These are phyloP conservation scores for Halcyon badia DNA, from an alignment of 2,797 vertebrate species.

Conservation along the genomic window DNA sequence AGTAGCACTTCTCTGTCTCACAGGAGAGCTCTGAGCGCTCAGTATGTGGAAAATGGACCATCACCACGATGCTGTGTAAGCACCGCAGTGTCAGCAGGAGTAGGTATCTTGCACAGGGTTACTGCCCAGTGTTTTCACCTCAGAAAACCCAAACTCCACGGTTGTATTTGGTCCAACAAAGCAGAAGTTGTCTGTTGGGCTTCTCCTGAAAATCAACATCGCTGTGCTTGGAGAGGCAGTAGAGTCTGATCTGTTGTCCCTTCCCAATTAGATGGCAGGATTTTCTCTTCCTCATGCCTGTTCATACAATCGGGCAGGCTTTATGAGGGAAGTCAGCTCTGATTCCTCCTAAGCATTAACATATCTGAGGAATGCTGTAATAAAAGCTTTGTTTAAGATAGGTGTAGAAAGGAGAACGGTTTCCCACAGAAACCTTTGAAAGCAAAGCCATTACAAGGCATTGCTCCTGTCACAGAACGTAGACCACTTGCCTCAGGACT, in stretches of 20 bases:
- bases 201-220: neutral
- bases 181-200: neutral
- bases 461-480: neutral
- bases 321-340: neutral
- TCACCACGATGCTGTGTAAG: neutral
- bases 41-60: fast-evolving
- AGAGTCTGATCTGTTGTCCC: neutral
- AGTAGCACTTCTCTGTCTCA: neutral
- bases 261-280: neutral
- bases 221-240: neutral
- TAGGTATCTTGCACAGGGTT: neutral
- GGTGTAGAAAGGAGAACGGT: neutral
- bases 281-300: neutral
- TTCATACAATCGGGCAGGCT: neutral
- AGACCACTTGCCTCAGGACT: neutral
- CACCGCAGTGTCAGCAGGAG: neutral
- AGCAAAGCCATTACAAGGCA: fast-evolving
- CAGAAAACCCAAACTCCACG: neutral
- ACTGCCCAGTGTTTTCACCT: neutral
- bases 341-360: neutral
- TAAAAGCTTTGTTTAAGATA: neutral
- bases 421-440: neutral
- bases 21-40: neutral
- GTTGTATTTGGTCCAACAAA: neutral
- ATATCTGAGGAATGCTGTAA: neutral